Percentiles rank a stretch among this genome's conserved stretches.
Conservation (phyloP, 2,797 vertebrate species). For the Eremophila alpestris region DNA sequence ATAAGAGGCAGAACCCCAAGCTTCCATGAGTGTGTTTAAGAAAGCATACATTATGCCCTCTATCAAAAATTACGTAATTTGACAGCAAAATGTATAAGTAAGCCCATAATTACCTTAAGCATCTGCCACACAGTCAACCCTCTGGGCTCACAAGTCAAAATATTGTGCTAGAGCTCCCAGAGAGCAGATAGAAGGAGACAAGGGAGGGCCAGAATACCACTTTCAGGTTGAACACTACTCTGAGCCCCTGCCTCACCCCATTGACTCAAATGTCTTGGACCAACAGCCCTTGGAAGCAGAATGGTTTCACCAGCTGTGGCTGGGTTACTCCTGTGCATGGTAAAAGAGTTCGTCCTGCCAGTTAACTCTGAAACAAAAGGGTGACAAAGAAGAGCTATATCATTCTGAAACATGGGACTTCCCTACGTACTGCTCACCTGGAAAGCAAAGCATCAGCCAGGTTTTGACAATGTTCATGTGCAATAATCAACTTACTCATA, state of each 20-base stretch:
- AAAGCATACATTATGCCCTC: conserved; percentile 57
- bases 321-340: neutral
- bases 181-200: neutral
- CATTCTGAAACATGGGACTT: neutral
- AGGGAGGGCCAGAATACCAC: neutral
- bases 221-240: conserved; percentile 8
- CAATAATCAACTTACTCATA: neutral
- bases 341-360: neutral
- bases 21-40: neutral
- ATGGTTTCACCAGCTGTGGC: neutral
- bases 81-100: conserved; percentile 56
- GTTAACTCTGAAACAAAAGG: neutral
- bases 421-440: neutral
- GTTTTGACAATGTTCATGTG: fast-evolving
- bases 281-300: neutral
- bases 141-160: conserved; percentile 57
- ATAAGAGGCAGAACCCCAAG: neutral
- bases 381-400: neutral
- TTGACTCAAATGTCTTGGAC: neutral
- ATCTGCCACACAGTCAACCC: conserved; percentile 40
- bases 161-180: conserved; percentile 42
- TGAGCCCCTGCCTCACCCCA: neutral
- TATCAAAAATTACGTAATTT: conserved; percentile 23
- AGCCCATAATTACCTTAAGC: conserved; percentile 60
- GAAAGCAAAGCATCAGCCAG: neutral